These are phyloP conservation scores for Leptodactylus fallax DNA, from an alignment of 2,797 vertebrate genomes.

Conservation along the genomic window DNA sequence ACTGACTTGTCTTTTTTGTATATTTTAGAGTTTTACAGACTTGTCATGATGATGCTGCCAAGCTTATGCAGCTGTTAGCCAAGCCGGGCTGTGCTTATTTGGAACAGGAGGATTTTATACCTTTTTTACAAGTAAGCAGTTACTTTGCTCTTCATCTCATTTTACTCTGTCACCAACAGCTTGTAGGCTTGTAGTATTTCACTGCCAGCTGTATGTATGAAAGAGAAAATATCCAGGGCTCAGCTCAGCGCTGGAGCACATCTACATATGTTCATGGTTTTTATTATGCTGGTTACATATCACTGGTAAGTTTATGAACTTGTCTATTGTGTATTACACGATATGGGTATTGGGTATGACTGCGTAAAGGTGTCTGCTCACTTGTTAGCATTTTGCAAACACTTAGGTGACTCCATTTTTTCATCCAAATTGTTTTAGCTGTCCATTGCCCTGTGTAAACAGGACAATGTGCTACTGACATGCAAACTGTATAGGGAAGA, in stretches of 20 bases:
- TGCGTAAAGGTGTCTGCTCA: too few relatives aligned
- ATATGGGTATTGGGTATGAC: too few relatives aligned
- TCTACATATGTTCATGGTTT: too few relatives aligned
- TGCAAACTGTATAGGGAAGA: too few relatives aligned
- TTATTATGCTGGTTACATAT: too few relatives aligned
- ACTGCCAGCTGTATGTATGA: background rate
- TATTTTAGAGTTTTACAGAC: conserved; percentile 81
- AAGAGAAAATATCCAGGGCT: background rate
- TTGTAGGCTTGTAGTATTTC: background rate
- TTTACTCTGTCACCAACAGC: background rate
- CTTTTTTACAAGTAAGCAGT: conserved; percentile 90
- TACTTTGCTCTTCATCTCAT: background rate
- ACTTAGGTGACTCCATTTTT: too few relatives aligned
- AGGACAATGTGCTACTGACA: too few relatives aligned
- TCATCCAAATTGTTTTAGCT: too few relatives aligned
- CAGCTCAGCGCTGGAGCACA: background rate
- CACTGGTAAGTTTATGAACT: too few relatives aligned
- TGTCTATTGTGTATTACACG: too few relatives aligned
- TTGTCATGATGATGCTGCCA: conserved; percentile 92
- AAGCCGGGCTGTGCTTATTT: conserved; percentile 91
- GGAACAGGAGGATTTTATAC: conserved; percentile 97
- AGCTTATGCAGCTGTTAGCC: conserved; percentile 92
- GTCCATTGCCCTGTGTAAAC: too few relatives aligned
- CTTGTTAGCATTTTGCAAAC: too few relatives aligned
- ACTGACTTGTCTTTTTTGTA: background rate